phyloP scores from a whole-genome alignment of 2,797 vertebrate species.

The Hirundo rustica region DNA sequence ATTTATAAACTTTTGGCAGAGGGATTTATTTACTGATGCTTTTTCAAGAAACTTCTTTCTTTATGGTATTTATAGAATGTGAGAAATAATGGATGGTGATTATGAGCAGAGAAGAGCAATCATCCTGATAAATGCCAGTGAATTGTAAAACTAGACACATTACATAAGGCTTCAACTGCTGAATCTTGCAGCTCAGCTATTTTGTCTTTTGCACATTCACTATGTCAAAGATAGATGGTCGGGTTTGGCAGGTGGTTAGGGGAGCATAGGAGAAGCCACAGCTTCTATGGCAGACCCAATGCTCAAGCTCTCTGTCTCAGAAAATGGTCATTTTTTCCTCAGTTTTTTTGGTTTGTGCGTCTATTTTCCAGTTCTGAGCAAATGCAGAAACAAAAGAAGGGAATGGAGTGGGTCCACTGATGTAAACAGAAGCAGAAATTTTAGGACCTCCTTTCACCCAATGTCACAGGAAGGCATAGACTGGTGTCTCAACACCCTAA shows the following conservation, averaged over 20 bases:
- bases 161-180: neutral
- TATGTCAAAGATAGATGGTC: neutral
- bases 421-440: neutral
- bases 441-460: accelerated
- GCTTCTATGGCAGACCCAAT: accelerated
- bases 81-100: neutral
- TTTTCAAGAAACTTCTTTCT: neutral
- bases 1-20: slow-evolving; percentile 43
- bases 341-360: neutral
- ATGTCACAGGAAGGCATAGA: neutral
- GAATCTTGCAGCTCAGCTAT: neutral
- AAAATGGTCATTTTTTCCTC: neutral
- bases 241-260: neutral
- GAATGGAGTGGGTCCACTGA: neutral
- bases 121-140: neutral
- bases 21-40: slow-evolving; percentile 28
- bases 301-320: neutral
- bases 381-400: neutral
- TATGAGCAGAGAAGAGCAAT: neutral
- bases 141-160: neutral
- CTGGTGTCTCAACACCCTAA: neutral
- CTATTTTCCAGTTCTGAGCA: neutral
- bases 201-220: neutral
- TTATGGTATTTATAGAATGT: slow-evolving; percentile 5
- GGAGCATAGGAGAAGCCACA: neutral